phyloP scores from a whole-genome alignment of 2,113 vertebrate species.

The Dasypus novemcinctus region DNA sequence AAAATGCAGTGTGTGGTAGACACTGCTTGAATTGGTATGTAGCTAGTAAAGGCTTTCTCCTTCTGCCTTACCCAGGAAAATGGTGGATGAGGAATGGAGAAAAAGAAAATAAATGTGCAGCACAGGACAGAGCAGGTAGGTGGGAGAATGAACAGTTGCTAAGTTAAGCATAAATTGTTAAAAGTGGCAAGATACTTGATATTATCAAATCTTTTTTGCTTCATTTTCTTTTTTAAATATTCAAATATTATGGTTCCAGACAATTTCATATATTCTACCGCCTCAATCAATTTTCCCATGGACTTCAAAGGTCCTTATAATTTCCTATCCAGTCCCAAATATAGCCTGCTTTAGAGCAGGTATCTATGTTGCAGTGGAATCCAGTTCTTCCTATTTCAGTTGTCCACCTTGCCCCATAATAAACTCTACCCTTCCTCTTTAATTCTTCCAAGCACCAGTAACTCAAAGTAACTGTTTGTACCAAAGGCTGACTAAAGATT shows the following conservation, averaged over 20 bases:
- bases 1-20: not conserved
- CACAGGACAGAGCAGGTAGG: not conserved
- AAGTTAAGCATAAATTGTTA: not conserved
- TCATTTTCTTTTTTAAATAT: not conserved
- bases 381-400: not conserved
- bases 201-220: not conserved
- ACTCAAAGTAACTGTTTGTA: not conserved
- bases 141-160: not conserved
- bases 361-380: not conserved
- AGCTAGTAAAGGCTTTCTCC: not conserved
- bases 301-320: not conserved
- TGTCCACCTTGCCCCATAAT: not conserved
- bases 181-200: not conserved
- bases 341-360: not conserved
- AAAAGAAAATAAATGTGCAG: not conserved
- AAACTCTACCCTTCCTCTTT: not conserved
- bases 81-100: not conserved
- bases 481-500: not conserved
- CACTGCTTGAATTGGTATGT: not conserved
- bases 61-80: not conserved
- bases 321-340: not conserved
- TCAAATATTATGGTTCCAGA: not conserved
- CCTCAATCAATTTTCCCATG: not conserved
- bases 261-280: not conserved
- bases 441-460: not conserved